phyloP scores from a whole-genome alignment of 2,888 invertebrate genomes.

The Acronicta aceris region DNA sequence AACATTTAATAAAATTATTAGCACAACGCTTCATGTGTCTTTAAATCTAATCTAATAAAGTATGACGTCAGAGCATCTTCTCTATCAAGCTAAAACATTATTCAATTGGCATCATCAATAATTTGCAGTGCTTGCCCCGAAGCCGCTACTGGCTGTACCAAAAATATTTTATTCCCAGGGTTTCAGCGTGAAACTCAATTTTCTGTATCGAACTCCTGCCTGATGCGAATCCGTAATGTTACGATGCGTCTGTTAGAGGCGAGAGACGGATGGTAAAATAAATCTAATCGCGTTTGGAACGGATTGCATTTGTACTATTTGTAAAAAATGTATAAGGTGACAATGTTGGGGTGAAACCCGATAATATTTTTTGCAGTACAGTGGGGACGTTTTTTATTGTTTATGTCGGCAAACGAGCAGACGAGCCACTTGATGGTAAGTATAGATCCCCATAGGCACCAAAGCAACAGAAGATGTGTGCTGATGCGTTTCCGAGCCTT shows the following conservation, averaged over 20 bases:
- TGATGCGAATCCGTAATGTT: constrained; percentile 69
- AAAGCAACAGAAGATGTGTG: too few species aligned
- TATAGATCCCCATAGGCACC: too few species aligned
- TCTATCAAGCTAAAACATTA: constrained; percentile 30
- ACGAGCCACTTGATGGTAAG: too few species aligned
- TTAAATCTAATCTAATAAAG: background rate
- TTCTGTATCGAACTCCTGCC: constrained; percentile 75
- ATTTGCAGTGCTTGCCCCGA: constrained; percentile 64
- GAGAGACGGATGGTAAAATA: constrained; percentile 53
- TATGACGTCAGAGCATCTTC: constrained; percentile 1
- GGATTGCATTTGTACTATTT: constrained; percentile 47
- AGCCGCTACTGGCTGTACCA: constrained; percentile 46
- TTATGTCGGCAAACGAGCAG: too few species aligned
- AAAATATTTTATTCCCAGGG: constrained; percentile 69
- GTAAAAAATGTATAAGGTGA: constrained; percentile 25
- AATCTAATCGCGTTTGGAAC: constrained; percentile 44
- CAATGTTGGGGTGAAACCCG: background rate
- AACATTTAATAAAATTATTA: too few species aligned
- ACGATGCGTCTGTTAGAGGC: constrained; percentile 56
- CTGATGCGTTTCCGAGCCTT: too few species aligned
- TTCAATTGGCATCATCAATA: constrained; percentile 57
- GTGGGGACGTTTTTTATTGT: background rate
- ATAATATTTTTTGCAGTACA: background rate
- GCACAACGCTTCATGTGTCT: too few species aligned
- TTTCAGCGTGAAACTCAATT: constrained; percentile 79